phyloP scores from a whole-genome alignment of 1,140 invertebrate genomes.

The Bombus waltoni region DNA sequence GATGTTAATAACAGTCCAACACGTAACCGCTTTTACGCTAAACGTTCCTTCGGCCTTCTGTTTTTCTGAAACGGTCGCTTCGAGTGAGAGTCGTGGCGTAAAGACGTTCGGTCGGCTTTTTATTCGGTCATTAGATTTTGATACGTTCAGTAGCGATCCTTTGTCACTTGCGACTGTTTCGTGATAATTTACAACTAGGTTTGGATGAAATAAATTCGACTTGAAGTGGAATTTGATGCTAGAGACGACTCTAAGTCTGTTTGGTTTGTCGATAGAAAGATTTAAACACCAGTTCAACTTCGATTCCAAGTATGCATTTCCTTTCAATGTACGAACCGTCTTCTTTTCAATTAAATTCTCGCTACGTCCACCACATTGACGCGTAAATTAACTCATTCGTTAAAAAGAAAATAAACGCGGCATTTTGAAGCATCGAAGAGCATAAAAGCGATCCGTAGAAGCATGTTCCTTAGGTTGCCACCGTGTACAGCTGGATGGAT shows the following conservation, averaged over 20 bases:
- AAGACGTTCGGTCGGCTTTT: neutral
- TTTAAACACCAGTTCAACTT: too few relatives aligned
- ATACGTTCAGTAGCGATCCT: neutral
- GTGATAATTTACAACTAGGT: too few relatives aligned
- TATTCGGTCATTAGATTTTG: neutral
- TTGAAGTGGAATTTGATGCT: too few relatives aligned
- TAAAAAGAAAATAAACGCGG: neutral
- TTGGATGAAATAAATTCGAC: too few relatives aligned
- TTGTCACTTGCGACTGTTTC: too few relatives aligned
- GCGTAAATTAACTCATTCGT: neutral
- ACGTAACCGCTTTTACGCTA: neutral
- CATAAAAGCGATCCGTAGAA: neutral
- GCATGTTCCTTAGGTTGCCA: constrained; percentile 68
- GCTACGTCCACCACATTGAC: neutral
- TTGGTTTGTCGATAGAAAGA: too few relatives aligned
- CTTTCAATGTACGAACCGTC: too few relatives aligned
- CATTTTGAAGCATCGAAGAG: neutral
- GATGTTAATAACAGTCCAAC: constrained; percentile 13
- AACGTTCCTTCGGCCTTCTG: neutral
- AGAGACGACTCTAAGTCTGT: too few relatives aligned
- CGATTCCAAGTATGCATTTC: too few relatives aligned
- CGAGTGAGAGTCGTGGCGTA: neutral
- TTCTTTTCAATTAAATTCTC: neutral
- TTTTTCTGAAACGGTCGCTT: neutral
- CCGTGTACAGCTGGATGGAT: constrained; percentile 60